These are phyloP conservation scores for Trichonephila clavata DNA, from an alignment of 1,140 invertebrate genomes.

Conservation along the genomic window DNA sequence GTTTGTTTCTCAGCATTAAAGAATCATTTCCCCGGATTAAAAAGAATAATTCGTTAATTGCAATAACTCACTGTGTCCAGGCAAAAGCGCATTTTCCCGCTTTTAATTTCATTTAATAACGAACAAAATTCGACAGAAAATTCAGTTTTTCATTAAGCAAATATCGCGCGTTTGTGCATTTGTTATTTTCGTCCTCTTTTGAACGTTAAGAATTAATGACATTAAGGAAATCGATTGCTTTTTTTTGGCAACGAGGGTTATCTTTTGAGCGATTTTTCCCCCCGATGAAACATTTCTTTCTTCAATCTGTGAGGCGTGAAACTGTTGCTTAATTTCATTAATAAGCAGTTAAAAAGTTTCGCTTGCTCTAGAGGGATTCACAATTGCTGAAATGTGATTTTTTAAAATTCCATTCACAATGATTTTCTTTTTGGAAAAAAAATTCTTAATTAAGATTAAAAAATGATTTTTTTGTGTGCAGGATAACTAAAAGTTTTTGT, in stretches of 20 bases:
- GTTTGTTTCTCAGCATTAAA: conserved; percentile 41
- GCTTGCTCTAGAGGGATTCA: not conserved
- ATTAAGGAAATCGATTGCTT: conserved; percentile 23
- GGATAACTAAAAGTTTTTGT: too few relatives aligned
- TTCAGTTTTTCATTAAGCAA: conserved; percentile 36
- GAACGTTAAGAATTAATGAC: conserved; percentile 43
- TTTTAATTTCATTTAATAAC: conserved; percentile 60
- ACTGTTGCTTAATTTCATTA: not conserved
- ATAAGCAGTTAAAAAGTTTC: not conserved
- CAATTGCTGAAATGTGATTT: not conserved
- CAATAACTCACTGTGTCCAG: conserved; percentile 1
- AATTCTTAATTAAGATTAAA: too few relatives aligned
- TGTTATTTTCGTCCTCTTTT: conserved; percentile 23
- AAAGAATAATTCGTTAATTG: conserved; percentile 49
- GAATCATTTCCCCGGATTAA: not conserved
- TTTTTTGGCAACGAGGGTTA: not conserved
- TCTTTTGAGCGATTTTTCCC: not conserved
- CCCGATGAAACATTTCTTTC: not conserved
- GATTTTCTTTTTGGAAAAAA: too few relatives aligned
- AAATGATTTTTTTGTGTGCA: too few relatives aligned
- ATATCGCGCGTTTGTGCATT: conserved; percentile 39
- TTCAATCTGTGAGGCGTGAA: not conserved
- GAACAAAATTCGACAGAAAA: not conserved
- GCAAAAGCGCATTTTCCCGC: conserved; percentile 8
- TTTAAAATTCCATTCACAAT: not conserved